Evolutionary conservation across 2,113 vertebrate species (phyloP).

Genomic region (Pimephales promelas): DNA sequence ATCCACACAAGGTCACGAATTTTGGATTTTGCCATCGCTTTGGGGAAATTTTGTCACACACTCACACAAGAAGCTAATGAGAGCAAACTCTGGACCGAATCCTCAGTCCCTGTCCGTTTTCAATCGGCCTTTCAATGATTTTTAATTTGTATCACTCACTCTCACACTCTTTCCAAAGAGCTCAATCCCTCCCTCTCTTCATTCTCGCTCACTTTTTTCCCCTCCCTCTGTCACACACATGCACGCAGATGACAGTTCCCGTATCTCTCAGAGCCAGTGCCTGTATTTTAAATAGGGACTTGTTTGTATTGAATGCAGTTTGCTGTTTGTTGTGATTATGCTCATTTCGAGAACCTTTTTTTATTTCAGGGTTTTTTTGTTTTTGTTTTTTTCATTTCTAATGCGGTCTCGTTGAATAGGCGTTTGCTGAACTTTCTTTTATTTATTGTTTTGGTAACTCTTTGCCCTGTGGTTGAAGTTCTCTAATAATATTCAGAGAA

Average conservation of each 20-base stretch:
- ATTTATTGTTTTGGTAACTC: conserved; percentile 54
- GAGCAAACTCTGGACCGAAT: neutral
- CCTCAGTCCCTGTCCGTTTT: neutral
- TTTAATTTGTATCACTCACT: conserved; percentile 44
- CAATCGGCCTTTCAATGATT: conserved; percentile 37
- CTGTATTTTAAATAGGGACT: conserved; percentile 75
- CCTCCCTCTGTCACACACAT: conserved; percentile 50
- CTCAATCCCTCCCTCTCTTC: conserved; percentile 60
- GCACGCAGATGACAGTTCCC: conserved; percentile 76
- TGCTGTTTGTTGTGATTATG: conserved; percentile 34
- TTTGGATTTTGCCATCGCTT: no score
- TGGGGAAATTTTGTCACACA: no score
- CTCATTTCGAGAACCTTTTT: conserved; percentile 30
- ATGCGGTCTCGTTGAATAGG: conserved; percentile 10
- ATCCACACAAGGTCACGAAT: no score
- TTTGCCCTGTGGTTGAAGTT: conserved; percentile 14
- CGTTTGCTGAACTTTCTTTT: conserved; percentile 24
- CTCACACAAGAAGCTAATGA: neutral
- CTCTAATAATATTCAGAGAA: conserved; percentile 37
- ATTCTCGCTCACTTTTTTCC: conserved; percentile 40
- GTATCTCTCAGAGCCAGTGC: conserved; percentile 79
- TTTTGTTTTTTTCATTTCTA: neutral
- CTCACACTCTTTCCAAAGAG: conserved; percentile 40
- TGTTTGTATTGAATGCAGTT: conserved; percentile 65
- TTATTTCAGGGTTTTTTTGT: conserved; percentile 43